phyloP scores from a whole-genome alignment of 2,113 vertebrate genomes.

The Vombatus ursinus region DNA sequence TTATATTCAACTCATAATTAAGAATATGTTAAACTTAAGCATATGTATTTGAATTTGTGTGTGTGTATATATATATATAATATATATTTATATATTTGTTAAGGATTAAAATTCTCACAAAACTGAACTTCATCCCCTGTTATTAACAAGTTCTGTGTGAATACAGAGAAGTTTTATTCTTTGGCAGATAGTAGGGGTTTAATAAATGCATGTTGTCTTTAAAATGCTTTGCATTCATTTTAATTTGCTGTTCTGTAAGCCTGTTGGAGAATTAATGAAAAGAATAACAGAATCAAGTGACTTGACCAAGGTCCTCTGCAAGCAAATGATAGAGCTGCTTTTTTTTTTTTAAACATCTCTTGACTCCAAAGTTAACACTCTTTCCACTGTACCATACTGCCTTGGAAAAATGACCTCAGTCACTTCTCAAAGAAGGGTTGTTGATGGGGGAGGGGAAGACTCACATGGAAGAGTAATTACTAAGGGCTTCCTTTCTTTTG shows the following conservation, averaged over 20 bases:
- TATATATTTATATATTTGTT: conserved; percentile 19
- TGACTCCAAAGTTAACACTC: no score
- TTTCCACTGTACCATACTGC: no score
- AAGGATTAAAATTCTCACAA: conserved; percentile 39
- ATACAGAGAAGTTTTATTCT: conserved; percentile 37
- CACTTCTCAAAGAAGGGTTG: no score
- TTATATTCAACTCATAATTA: background rate
- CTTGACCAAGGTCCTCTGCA: no score
- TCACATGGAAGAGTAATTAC: no score
- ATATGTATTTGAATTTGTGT: background rate
- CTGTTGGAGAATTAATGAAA: conserved; percentile 16
- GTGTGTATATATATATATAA: background rate
- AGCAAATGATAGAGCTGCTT: no score
- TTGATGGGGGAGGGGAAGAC: no score
- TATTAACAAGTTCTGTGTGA: conserved; percentile 9
- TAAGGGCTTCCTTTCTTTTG: no score
- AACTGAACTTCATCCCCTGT: conserved; percentile 44
- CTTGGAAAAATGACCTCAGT: no score
- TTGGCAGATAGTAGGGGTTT: background rate
- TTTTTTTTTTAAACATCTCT: no score
- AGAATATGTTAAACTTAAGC: background rate
- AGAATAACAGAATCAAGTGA: background rate
- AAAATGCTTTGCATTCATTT: conserved; percentile 51
- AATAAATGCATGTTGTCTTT: background rate
- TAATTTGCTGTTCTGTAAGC: conserved; percentile 48